Evolutionary conservation across 2,888 invertebrate species (phyloP), one percentile per base, ranked within the genome.

Genomic region (Fissipunctia ypsillon): DNA sequence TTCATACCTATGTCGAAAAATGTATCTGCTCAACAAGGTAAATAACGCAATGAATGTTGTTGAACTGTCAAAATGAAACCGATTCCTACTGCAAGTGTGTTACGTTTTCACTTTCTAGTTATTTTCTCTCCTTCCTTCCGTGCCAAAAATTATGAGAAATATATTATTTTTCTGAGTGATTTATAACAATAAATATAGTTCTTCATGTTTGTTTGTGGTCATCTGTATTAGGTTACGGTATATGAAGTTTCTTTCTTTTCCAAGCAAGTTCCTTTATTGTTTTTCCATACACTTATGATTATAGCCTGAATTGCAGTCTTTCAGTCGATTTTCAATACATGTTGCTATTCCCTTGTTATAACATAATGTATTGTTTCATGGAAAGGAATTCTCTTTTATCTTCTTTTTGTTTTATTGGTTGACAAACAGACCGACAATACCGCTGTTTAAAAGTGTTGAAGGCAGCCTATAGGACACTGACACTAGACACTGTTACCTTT

Each of bases 351-450:
- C 14, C 16, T 43, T 63, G 43, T 38, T 57, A 38, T 63, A 63
- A 73, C 63, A 50, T 73, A 52, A 48, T 57, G 57, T 59, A 76
- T 75, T 80, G 80, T 77, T 22, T 48, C 0, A 52, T 2, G 7
- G 10, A 14, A 10, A 76, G 56, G 80, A 59, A 74, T 77, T n/a
- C 50, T 74, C 22, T n/a, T 12, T 69, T n/a, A 72, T 41, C 28
- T 41, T 31, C 22, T 41, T 76, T 57, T 56, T 57, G 35, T 43
- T 41, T 60, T 54, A 56, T 50, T 61, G 19, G 41, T 63, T 22
- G 14, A 63, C 25, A 78, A 71, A 71, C 79, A 72, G 31, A 56
- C n/a, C 28, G 28, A 76, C 22, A 48, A 48, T 41, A 6, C n/a
- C 38, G 31, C 25, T 61, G 45, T 63, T 61, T 57, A 54, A 72